phyloP scores from a whole-genome alignment of 2,888 invertebrate genomes.

The Gortyna flavago region DNA sequence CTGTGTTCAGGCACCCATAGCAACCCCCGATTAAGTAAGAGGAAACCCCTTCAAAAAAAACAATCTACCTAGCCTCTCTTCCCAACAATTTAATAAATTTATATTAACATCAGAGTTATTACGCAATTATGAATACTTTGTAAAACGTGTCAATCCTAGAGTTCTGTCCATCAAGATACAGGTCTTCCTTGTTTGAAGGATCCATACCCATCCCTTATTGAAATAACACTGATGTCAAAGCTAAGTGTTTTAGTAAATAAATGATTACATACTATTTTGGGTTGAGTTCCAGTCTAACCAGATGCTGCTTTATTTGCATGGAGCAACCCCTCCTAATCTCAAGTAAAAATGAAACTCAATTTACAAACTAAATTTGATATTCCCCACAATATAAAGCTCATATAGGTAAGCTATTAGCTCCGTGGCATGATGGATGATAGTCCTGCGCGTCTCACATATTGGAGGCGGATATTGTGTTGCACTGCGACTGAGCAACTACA shows the following conservation, averaged over 20 bases:
- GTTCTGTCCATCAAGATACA: too few relatives aligned
- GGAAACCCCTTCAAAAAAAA: not conserved
- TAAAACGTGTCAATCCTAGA: too few relatives aligned
- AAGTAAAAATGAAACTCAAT: constrained; percentile 36
- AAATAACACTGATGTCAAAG: too few relatives aligned
- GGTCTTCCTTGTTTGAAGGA: too few relatives aligned
- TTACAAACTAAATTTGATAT: constrained; percentile 52
- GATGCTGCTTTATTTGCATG: not conserved
- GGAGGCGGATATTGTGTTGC: constrained; percentile 57
- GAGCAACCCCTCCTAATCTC: not conserved
- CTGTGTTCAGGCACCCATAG: not conserved
- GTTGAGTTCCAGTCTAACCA: not conserved
- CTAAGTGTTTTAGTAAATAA: too few relatives aligned
- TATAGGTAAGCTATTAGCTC: constrained; percentile 51
- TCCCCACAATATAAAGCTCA: constrained; percentile 23
- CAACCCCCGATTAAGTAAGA: not conserved
- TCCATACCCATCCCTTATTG: too few relatives aligned
- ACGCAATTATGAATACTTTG: too few relatives aligned
- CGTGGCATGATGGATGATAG: constrained; percentile 58
- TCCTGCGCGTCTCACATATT: constrained; percentile 33
- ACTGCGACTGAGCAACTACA: constrained; percentile 24
- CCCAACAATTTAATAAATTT: not conserved
- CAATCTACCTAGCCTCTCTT: too few relatives aligned
- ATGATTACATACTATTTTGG: not conserved
- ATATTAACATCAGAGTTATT: not conserved